Evolutionary conservation across 2,888 invertebrate genomes (phyloP).

Genomic region (Muschampia plurimacula): DNA sequence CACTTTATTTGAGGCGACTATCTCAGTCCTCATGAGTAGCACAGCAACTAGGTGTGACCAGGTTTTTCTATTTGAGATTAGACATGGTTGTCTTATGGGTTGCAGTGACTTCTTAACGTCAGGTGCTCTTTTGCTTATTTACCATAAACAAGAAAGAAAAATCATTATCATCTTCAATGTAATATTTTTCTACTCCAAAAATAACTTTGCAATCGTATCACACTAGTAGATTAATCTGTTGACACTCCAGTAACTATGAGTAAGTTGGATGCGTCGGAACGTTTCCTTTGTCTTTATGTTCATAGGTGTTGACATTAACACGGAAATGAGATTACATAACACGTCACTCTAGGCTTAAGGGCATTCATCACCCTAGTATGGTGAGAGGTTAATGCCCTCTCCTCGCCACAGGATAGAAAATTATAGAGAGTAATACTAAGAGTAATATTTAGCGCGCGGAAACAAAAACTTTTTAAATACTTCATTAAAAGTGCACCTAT

Average conservation of each 20-base stretch:
- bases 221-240: no score
- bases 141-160: no score
- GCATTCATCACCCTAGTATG: constrained; percentile 5
- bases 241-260: background rate
- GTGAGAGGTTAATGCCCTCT: constrained; percentile 12
- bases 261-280: background rate
- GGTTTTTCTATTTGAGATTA: no score
- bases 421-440: background rate
- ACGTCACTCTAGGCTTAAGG: constrained; percentile 16
- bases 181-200: no score
- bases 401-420: constrained; percentile 16
- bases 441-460: background rate
- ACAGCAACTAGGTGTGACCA: no score
- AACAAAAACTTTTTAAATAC: background rate
- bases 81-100: no score
- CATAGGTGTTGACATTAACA: constrained; percentile 7
- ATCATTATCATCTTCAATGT: no score
- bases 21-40: no score
- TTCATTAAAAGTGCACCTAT: background rate
- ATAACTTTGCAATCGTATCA: no score
- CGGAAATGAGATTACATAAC: constrained; percentile 18
- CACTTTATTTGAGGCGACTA: no score
- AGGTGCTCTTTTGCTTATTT: no score
- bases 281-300: background rate
- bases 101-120: no score